Evolutionary conservation across 2,113 vertebrate species (phyloP), one percentile per base, ranked within the genome.

Genomic region (Micronycteris hirsuta): DNA sequence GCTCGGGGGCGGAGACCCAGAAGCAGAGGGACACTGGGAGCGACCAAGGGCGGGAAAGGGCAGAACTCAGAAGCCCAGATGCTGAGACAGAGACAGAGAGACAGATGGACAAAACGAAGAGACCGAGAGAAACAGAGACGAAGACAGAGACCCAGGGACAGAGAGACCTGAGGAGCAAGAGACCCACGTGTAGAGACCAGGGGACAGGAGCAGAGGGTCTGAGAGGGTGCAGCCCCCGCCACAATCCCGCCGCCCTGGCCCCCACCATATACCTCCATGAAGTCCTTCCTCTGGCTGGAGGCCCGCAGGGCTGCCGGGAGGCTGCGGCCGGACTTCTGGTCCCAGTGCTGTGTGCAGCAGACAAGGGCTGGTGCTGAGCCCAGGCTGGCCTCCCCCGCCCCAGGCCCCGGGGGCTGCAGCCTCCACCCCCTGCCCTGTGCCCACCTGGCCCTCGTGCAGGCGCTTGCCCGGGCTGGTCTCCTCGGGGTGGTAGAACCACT

Each of bases 401-500:
- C n/a, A 2, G 26, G 8, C 13, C 49, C 47, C 33, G 16, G 4
- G 41, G 5, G 4, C 17, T 2, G 12, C 54, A 0, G 24, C 31
- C 38, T n/a, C 68, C 0, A 2, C 36, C 54, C 11, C 41, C 7
- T 22, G 49, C 24, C 24, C 54, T 0, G 65, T 7, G 22, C 58
- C 28, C 26, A 99, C 99, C 99, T 99, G 99, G 98, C 99, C 99
- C 97, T 99, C 99, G 0, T 99, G 99, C 92, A 99, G 99, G 89
- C 99, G 99, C 98, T 99, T 99, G 87, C 99, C 99, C 0, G 99
- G 99, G 98, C 99, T 99, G 38, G 99, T 99, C 98, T 99, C 99
- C 96, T 99, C 99, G 0, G 99, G 99, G 89, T 99, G 99, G 86
- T 99, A 99, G 98, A 99, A 99, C 99, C 99, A 99, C 97, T 99